These are phyloP conservation scores for Syngnathus acus DNA, from an alignment of 2,797 vertebrate genomes.

Conservation along the genomic window DNA sequence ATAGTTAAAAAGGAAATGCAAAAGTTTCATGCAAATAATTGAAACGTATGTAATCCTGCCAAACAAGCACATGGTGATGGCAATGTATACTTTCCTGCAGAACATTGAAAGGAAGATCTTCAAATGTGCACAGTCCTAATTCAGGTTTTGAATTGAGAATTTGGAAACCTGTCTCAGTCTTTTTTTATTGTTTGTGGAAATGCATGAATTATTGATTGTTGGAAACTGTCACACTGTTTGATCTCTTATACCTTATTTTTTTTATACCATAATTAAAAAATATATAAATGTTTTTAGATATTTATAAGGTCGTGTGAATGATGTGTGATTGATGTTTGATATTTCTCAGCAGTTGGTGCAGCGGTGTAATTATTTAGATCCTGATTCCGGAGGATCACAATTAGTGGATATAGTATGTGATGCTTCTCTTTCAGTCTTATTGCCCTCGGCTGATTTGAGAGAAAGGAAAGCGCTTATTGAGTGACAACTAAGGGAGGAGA, in stretches of 20 bases:
- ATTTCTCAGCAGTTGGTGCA: not conserved
- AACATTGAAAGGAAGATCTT: not conserved
- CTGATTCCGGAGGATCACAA: slow-evolving; percentile 30
- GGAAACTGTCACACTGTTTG: no score
- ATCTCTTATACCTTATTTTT: no score
- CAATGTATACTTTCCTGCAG: not conserved
- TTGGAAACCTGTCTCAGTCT: not conserved
- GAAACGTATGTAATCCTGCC: not conserved
- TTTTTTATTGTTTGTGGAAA: no score
- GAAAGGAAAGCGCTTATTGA: slow-evolving; percentile 55
- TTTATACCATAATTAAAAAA: no score
- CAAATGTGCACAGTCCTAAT: not conserved
- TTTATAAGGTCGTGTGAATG: not conserved
- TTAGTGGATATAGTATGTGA: slow-evolving; percentile 50
- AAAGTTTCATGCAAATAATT: not conserved
- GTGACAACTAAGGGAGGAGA: slow-evolving; percentile 55
- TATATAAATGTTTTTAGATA: not conserved
- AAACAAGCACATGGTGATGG: not conserved
- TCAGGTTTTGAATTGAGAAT: not conserved
- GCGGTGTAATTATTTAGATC: not conserved
- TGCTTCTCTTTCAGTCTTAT: slow-evolving; percentile 55
- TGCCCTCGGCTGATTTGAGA: slow-evolving; percentile 55
- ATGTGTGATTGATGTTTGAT: not conserved
- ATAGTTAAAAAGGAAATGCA: no score
- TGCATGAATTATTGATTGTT: no score